Conservation (phyloP, 1,140 invertebrate genomes). For the Elymnias hypermnestra region DNA sequence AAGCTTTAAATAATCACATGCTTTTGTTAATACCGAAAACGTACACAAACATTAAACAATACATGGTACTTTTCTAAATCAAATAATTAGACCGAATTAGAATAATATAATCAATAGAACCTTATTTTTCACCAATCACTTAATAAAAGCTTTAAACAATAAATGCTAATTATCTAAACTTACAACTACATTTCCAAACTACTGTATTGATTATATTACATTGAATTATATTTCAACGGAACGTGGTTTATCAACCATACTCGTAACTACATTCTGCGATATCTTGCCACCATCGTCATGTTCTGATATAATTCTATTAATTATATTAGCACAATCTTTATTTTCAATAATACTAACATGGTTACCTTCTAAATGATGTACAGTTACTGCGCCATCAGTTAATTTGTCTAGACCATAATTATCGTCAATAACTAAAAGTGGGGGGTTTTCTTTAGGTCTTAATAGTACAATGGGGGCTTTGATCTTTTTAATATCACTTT, state of each 20-base stretch:
- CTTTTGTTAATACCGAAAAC: too few species aligned
- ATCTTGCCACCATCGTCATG: slow-evolving; percentile 27
- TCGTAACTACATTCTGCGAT: slow-evolving; percentile 35
- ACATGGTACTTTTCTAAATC: too few species aligned
- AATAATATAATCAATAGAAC: too few species aligned
- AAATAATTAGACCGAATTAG: too few species aligned
- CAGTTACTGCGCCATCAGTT: slow-evolving; percentile 67
- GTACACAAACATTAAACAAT: too few species aligned
- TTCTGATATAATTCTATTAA: slow-evolving; percentile 69
- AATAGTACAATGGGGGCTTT: slow-evolving; percentile 80
- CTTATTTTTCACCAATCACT: too few species aligned
- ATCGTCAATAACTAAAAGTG: slow-evolving; percentile 70
- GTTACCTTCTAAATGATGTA: slow-evolving; percentile 83
- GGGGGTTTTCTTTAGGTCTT: slow-evolving; percentile 76
- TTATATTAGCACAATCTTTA: slow-evolving; percentile 77
- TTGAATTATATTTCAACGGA: slow-evolving; percentile 33
- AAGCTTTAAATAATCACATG: too few species aligned
- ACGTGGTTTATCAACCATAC: slow-evolving; percentile 50
- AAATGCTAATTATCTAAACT: too few species aligned
- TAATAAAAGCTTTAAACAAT: too few species aligned
- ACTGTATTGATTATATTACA: too few species aligned
- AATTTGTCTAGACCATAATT: slow-evolving; percentile 81
- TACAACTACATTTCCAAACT: background rate
- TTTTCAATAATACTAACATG: slow-evolving; percentile 83
- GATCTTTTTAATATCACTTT: slow-evolving; percentile 53